A percentile compares a stretch with the other conserved stretches of the same genome.
These are phyloP conservation scores for Bombus vancouverensis DNA, from an alignment of 1,140 invertebrate genomes.

Conservation along the genomic window DNA sequence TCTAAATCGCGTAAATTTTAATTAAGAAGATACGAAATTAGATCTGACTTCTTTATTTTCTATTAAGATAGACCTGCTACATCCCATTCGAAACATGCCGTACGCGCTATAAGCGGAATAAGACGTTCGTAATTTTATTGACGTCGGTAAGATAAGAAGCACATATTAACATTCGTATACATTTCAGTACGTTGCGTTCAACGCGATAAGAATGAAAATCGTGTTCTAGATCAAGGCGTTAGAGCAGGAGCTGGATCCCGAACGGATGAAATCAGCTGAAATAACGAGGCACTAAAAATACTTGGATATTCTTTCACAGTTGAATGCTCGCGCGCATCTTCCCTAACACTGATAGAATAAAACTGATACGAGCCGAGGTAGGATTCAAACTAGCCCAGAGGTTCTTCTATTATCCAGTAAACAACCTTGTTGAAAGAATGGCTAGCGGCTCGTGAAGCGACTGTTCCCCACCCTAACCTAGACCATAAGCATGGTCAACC, in stretches of 20 bases:
- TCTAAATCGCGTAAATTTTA: too few relatives aligned
- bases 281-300: constrained; percentile 37
- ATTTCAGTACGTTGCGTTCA: neutral
- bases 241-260: too few relatives aligned
- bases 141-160: neutral
- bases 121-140: constrained; percentile 1
- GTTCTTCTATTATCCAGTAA: constrained; percentile 62
- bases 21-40: too few relatives aligned
- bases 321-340: neutral
- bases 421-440: constrained; percentile 59
- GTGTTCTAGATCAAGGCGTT: neutral
- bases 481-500: constrained; percentile 54
- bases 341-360: constrained; percentile 40
- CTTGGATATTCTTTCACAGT: constrained; percentile 11
- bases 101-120: neutral
- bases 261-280: constrained; percentile 13
- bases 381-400: constrained; percentile 54
- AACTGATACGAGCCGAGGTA: constrained; percentile 44
- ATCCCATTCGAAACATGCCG: neutral
- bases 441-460: constrained; percentile 52
- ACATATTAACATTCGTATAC: neutral
- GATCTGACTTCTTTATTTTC: neutral
- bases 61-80: neutral
- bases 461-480: constrained; percentile 42
- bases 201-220: neutral